These are phyloP conservation scores for Monopis laevigella DNA, from an alignment of 2,888 invertebrate genomes.

Conservation along the genomic window DNA sequence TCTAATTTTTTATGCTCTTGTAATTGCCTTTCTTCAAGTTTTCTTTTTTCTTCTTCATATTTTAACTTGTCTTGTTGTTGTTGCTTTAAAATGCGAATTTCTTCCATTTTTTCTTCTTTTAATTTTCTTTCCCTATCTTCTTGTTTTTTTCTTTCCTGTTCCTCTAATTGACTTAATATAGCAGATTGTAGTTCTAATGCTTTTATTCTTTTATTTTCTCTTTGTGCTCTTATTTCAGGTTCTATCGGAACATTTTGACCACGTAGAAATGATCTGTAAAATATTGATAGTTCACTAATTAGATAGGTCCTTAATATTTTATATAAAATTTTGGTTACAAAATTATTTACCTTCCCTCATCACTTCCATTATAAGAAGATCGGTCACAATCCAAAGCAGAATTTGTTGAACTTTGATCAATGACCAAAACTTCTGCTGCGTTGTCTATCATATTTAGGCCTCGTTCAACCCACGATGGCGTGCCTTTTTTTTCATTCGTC, in stretches of 20 bases:
- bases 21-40: conserved; percentile 74
- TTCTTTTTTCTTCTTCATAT: conserved; percentile 76
- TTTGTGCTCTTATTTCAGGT: conserved; percentile 79
- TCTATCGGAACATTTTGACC: conserved; percentile 90
- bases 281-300: background rate
- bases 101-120: conserved; percentile 84
- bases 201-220: conserved; percentile 82
- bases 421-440: conserved; percentile 62
- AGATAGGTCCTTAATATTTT: background rate
- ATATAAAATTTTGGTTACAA: background rate
- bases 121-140: conserved; percentile 79
- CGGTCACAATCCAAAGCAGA: conserved; percentile 54
- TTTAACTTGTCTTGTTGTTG: conserved; percentile 74
- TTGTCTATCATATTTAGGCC: conserved; percentile 64
- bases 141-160: conserved; percentile 77
- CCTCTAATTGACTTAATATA: conserved; percentile 85
- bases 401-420: conserved; percentile 63
- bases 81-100: conserved; percentile 78
- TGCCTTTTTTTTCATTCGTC: conserved; percentile 58
- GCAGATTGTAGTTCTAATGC: conserved; percentile 89
- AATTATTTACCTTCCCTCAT: conserved; percentile 47
- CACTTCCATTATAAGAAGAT: conserved; percentile 55
- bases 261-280: conserved; percentile 74
- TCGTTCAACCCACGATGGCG: conserved; percentile 67
- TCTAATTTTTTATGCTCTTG: conserved; percentile 78